Conservation (phyloP, 2,797 vertebrate genomes). For the Chelon auratus region DNA sequence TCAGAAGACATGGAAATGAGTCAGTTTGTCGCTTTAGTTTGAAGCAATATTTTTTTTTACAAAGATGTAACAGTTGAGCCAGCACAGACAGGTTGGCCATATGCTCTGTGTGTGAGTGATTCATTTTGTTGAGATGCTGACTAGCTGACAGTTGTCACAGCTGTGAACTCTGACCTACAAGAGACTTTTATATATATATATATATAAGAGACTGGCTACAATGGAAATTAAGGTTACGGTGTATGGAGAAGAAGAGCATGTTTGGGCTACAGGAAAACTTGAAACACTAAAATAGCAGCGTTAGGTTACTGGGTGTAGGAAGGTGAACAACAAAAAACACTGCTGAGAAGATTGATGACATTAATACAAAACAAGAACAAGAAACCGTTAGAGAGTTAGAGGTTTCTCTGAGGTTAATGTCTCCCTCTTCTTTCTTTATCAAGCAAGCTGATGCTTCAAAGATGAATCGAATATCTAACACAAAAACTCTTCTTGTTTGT, state of each 20-base stretch:
- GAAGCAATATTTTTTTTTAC: conserved; percentile 49
- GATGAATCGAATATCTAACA: not conserved
- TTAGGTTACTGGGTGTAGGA: conserved; percentile 8
- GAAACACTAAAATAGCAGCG: conserved; percentile 1
- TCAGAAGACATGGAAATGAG: conserved; percentile 48
- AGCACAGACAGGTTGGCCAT: conserved; percentile 37
- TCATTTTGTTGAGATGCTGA: conserved; percentile 34
- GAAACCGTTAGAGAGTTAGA: not conserved
- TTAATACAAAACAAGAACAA: conserved; percentile 9
- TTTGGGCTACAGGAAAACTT: conserved; percentile 17
- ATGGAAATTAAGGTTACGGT: conserved; percentile 4
- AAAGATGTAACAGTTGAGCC: conserved; percentile 41
- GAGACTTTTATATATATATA: not conserved
- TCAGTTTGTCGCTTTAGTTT: conserved; percentile 61
- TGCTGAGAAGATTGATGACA: conserved; percentile 7
- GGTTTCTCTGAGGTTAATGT: not conserved
- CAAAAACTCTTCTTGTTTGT: not conserved
- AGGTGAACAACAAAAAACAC: conserved; percentile 7
- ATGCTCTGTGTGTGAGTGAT: conserved; percentile 36
- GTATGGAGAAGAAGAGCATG: not conserved
- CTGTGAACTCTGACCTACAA: conserved; percentile 54
- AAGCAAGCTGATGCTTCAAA: not conserved
- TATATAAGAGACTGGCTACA: conserved; percentile 14
- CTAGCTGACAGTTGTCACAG: conserved; percentile 52
- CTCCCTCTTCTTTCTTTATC: not conserved